Evolutionary conservation across 2,797 vertebrate species (phyloP).

Genomic region (Gymnothorax reevesii): DNA sequence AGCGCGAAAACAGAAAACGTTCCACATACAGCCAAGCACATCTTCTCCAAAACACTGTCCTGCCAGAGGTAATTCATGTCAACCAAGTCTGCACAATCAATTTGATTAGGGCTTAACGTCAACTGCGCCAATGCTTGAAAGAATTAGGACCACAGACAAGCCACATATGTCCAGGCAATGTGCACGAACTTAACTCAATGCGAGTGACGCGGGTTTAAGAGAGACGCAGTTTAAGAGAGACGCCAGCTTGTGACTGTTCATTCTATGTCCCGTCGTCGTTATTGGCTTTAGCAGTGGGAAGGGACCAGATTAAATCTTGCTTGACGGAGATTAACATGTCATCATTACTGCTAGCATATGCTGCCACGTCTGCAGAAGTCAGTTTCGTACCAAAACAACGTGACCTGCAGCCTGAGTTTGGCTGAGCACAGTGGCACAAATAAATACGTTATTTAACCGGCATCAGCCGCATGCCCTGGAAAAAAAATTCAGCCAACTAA

Average conservation of each 20-base stretch:
- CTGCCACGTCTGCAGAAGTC: not conserved
- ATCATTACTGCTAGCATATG: slow-evolving; percentile 25
- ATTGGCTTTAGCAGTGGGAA: not conserved
- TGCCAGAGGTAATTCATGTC: slow-evolving; percentile 44
- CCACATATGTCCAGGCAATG: not conserved
- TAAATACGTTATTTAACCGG: too few species aligned
- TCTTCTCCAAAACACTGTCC: slow-evolving; percentile 18
- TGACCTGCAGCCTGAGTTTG: not conserved
- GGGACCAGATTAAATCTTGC: slow-evolving; percentile 4
- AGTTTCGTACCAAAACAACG: not conserved
- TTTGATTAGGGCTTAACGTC: not conserved
- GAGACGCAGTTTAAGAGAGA: slow-evolving; percentile 23
- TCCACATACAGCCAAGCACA: not conserved
- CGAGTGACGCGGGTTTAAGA: not conserved
- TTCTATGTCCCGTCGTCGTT: not conserved
- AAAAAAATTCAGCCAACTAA: too few species aligned
- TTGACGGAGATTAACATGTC: not conserved
- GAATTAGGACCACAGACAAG: not conserved
- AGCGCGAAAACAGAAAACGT: slow-evolving; percentile 51
- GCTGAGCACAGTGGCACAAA: not conserved
- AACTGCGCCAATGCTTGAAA: not conserved
- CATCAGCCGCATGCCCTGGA: too few species aligned
- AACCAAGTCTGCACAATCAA: slow-evolving; percentile 21
- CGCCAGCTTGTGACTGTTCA: not conserved
- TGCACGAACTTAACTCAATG: not conserved